These are phyloP conservation scores for Ramphastos sulfuratus DNA, from an alignment of 2,113 vertebrate genomes.

Conservation along the genomic window DNA sequence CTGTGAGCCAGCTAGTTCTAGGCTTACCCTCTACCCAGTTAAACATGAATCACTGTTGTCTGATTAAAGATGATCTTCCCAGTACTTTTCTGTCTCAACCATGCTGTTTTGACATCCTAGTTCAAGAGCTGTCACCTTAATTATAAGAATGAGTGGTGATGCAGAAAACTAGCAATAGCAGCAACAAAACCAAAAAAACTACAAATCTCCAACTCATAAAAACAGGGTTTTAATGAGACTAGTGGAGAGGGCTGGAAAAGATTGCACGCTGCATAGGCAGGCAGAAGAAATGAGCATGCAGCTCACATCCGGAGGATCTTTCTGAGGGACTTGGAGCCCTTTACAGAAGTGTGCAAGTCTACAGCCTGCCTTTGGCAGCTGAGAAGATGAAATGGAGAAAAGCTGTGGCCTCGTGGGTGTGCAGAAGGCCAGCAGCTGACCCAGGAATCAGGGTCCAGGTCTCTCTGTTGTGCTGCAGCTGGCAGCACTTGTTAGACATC, in stretches of 20 bases:
- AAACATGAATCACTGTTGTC: conserved; percentile 1
- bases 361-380: not conserved
- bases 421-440: not conserved
- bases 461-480: not conserved
- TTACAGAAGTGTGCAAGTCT: not conserved
- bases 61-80: conserved; percentile 25
- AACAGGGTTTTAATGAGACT: not conserved
- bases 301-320: not conserved
- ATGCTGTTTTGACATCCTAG: conserved; percentile 49
- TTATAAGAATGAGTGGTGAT: conserved; percentile 27
- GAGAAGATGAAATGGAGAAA: not conserved
- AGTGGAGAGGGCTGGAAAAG: not conserved
- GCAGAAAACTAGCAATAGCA: conserved; percentile 30
- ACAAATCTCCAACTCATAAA: not conserved
- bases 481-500: not conserved
- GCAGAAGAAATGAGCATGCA: not conserved
- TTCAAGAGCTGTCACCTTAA: conserved; percentile 52
- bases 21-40: not conserved
- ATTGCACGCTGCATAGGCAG: accelerated
- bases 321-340: not conserved
- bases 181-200: not conserved
- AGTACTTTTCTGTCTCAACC: conserved; percentile 17
- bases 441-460: not conserved
- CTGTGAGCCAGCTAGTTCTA: not conserved
- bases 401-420: not conserved